These are phyloP conservation scores for Candidula unifasciata DNA, from an alignment of 2,888 invertebrate genomes.

Conservation along the genomic window DNA sequence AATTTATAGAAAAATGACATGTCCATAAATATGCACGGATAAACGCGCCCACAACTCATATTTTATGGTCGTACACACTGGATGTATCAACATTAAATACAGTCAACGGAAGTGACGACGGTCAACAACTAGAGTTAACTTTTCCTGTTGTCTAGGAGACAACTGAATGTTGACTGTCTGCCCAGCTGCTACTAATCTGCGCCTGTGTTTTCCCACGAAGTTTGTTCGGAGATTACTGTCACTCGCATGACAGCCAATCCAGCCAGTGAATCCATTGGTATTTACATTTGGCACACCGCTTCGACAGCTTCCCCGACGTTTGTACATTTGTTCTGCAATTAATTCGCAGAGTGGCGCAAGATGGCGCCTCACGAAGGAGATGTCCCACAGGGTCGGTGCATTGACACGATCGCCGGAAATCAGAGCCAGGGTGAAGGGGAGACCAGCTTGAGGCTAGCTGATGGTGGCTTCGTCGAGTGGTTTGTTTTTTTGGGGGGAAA, in stretches of 20 bases:
- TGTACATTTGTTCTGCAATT: slow-evolving; percentile 23
- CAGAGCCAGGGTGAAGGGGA: background rate
- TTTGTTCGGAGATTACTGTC: slow-evolving; percentile 6
- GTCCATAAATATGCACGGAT: too few relatives aligned
- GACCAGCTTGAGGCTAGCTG: background rate
- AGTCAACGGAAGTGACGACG: too few relatives aligned
- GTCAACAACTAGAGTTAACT: too few relatives aligned
- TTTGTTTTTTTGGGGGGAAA: background rate
- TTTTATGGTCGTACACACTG: too few relatives aligned
- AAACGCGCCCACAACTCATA: background rate
- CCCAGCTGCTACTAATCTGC: background rate
- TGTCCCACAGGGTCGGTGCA: slow-evolving; percentile 20
- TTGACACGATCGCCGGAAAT: slow-evolving; percentile 40
- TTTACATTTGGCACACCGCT: slow-evolving; percentile 13
- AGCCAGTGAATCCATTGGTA: background rate
- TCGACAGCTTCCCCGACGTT: background rate
- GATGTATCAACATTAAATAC: too few relatives aligned
- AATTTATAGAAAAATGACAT: too few relatives aligned
- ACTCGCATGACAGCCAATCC: slow-evolving; percentile 15
- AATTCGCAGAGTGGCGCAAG: slow-evolving; percentile 31
- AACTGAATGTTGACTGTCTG: background rate
- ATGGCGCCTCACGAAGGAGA: background rate
- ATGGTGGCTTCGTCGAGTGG: background rate
- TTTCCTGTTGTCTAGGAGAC: background rate
- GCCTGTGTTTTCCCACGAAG: background rate